Evolutionary conservation across 2,797 vertebrate species (phyloP), one percentile per base, ranked within the genome.

Genomic region (Denticeps clupeoides): DNA sequence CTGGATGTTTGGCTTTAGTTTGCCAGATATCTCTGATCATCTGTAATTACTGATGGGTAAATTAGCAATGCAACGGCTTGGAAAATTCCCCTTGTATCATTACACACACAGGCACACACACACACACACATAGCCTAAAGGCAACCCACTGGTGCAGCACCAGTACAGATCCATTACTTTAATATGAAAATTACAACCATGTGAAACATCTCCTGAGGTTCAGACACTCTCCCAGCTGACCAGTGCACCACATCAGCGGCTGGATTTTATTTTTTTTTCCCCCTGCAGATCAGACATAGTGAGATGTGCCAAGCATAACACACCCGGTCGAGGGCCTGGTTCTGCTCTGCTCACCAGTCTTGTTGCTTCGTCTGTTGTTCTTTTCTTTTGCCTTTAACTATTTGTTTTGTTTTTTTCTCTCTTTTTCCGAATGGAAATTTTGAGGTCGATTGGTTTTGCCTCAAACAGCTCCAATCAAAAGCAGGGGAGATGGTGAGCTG

Each of bases 141-240:
- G 26, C 7, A 24, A 16, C 1, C 16, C n/a, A n/a, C n/a, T 32
- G 5, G 29, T 32, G 6, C 29, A 12, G 12, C 64, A 63, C 68
- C 66, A 68, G 75, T 74, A 75, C 61, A 71, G 45, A 60, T 52
- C 68, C 65, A 80, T 79, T 81, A 72, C 64, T 70, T 76, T 80
- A 79, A 82, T 79, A 78, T 63, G 72, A 82, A 82, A 84, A 84
- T 82, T 73, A 69, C 72, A 80, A 79, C 72, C 80, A 82, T 76
- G 70, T 84, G 82, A 80, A 70, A 72, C 65, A 73, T 74, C 67
- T 73, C 70, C 63, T 60, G 64, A 65, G 70, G 68, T 77, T 75
- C 72, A 78, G 78, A 74, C 69, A 61, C 58, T 71, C 63, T 63
- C 41, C 60, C 42, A 60, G 45, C 67, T 73, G 73, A 69, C 66